Evolutionary conservation across 2,797 vertebrate genomes (phyloP).

Genomic region (Brachymystax lenok): DNA sequence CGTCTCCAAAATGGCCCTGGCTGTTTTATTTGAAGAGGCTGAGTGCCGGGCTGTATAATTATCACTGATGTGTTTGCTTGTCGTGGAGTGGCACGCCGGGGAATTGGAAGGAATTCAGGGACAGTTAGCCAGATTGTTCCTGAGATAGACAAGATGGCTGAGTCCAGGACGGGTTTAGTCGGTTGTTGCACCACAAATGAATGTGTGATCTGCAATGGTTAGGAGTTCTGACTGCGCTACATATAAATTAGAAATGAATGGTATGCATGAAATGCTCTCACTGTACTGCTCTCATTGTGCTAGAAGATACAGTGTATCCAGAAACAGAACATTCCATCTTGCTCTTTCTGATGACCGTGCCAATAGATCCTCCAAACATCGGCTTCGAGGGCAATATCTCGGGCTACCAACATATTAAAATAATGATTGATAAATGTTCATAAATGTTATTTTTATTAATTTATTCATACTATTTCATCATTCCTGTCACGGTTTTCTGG

Average conservation of each 20-base stretch:
- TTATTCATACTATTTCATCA: too few species aligned
- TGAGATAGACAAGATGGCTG: not conserved
- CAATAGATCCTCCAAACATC: too few species aligned
- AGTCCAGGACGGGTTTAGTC: not conserved
- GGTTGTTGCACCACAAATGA: not conserved
- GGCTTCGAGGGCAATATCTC: too few species aligned
- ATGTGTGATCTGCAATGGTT: not conserved
- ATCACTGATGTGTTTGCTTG: conserved; percentile 42
- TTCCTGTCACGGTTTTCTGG: too few species aligned
- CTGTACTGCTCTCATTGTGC: not conserved
- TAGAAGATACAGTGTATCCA: not conserved
- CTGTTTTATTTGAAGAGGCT: conserved; percentile 37
- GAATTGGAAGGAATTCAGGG: not conserved
- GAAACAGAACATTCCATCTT: not conserved
- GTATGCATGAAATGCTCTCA: not conserved
- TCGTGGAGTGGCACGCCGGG: not conserved
- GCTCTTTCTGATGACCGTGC: too few species aligned
- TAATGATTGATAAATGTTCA: too few species aligned
- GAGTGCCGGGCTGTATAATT: conserved; percentile 37
- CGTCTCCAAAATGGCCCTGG: conserved; percentile 29
- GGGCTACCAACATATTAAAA: too few species aligned
- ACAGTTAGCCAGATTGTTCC: not conserved
- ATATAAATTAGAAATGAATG: not conserved
- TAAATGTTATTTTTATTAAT: too few species aligned
- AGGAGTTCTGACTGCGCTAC: not conserved